These are phyloP conservation scores for Delphinapterus leucas DNA, from an alignment of 2,113 vertebrate genomes.

Conservation along the genomic window DNA sequence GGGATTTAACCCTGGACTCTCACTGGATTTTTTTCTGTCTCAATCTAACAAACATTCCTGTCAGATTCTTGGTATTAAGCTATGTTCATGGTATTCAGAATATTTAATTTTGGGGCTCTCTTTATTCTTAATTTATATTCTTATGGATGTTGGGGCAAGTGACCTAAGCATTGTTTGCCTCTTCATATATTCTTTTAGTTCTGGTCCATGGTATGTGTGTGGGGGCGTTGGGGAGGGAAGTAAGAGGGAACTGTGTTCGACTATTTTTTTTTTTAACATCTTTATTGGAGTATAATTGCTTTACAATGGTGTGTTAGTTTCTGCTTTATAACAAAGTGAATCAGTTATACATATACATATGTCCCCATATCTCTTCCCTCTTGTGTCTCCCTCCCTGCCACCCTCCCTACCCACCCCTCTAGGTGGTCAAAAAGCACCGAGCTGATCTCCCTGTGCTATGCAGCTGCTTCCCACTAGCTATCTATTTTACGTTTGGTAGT, in stretches of 20 bases:
- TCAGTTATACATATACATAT: too few relatives aligned
- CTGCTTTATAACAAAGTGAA: too few relatives aligned
- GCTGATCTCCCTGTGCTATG: too few relatives aligned
- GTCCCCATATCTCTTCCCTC: too few relatives aligned
- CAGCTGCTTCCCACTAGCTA: too few relatives aligned
- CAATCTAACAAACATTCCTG: neutral
- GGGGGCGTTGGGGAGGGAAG: rapidly evolving
- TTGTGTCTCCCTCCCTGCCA: too few relatives aligned
- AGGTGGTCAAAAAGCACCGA: too few relatives aligned
- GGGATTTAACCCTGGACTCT: neutral
- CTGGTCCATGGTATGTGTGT: neutral
- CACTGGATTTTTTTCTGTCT: neutral
- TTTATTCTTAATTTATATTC: neutral
- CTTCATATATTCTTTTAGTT: neutral
- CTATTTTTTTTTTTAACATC: neutral
- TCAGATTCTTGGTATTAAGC: neutral
- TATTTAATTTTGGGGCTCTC: neutral
- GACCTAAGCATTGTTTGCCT: neutral
- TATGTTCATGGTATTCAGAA: neutral
- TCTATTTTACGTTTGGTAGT: too few relatives aligned
- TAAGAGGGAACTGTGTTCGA: neutral
- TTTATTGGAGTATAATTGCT: too few relatives aligned
- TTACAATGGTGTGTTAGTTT: too few relatives aligned
- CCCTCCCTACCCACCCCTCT: too few relatives aligned
- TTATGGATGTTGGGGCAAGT: neutral